Conservation (phyloP, 1,140 invertebrate genomes). For the Plodia interpunctella region DNA sequence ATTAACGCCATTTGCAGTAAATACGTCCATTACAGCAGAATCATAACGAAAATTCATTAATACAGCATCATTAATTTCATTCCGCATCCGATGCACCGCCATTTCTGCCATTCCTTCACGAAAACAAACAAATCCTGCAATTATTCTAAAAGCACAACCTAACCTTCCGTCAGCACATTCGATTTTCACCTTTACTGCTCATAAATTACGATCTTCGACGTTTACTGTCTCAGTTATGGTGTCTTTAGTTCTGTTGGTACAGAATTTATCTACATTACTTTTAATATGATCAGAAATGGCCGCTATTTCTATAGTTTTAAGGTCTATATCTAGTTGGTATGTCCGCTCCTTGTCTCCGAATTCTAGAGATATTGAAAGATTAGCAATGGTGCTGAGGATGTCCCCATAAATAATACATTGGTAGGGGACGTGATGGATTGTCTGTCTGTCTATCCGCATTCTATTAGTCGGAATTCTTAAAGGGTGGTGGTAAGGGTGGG, state of each 20-base stretch:
- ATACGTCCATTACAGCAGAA: conserved; percentile 36
- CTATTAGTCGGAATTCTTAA: conserved; percentile 73
- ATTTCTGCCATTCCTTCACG: conserved; percentile 62
- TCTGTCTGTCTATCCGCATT: conserved; percentile 70
- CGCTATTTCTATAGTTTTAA: conserved; percentile 19
- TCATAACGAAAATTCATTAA: conserved; percentile 72
- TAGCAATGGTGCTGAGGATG: conserved; percentile 67
- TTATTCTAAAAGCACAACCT: conserved; percentile 50
- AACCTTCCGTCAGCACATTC: conserved; percentile 14
- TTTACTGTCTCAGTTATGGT: conserved; percentile 6
- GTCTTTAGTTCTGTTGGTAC: background rate
- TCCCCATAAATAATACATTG: conserved; percentile 76
- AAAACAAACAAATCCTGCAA: conserved; percentile 75
- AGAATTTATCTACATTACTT: conserved; percentile 1
- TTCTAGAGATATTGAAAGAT: conserved; percentile 71
- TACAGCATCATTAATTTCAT: conserved; percentile 65
- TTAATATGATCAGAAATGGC: conserved; percentile 13
- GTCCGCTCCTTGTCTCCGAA: conserved; percentile 48
- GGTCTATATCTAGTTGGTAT: conserved; percentile 25
- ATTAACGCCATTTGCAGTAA: conserved; percentile 32
- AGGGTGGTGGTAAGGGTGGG: conserved; percentile 63
- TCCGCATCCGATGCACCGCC: conserved; percentile 60
- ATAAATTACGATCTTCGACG: conserved; percentile 27
- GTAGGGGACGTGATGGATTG: conserved; percentile 69
- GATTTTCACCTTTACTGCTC: conserved; percentile 40